Base-by-base conservation (phyloP, 2,888 invertebrate species). In the Deilephila elpenor region DNA sequence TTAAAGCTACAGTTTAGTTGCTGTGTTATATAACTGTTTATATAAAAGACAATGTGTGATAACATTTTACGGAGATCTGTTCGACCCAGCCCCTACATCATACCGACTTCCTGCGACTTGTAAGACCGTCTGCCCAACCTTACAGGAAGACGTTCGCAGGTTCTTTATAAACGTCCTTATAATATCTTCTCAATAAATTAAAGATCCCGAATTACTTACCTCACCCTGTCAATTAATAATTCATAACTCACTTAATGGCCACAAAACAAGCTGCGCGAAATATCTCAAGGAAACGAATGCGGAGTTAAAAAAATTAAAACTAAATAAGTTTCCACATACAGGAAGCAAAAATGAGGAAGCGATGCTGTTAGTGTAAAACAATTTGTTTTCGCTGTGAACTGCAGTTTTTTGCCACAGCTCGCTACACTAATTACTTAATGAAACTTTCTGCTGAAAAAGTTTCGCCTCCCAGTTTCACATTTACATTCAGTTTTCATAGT, bases 381-480 rank as follows among this genome's bases (percentile, higher is more conserved):
- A 76, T 79, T 82, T 80, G 76, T 77, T 75, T 74, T 79, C 77
- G 73, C 73, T 73, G 72, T 73, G 56, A 59, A 73, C 73, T 74
- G 73, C 44, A 78, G 71, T 77, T 78, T 83, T 56, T 81, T 80
- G 78, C 80, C 71, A 70, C 67, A 74, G 75, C 77, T 80, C 76
- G 77, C 74, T 76, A 73, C 75, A 77, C 80, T 84, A 84, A 84
- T 85, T 83, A 82, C 77, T 80, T 78, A 82, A 81, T 80, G 74
- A 79, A 80, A 78, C 80, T 78, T 79, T 79, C 75, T 80, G 75
- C 76, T 62, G 73, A 77, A 83, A 78, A 74, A 77, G 78, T 79
- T 82, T 71, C 67, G 62, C 14, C 14, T 75, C 71, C 74, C 71
- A 78, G 75, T 74, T 71, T 77, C 77, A 76, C 75, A 78, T 76